Percentiles rank a stretch among this genome's conserved stretches.
These are phyloP conservation scores for Oreohelix idahoensis DNA, from an alignment of 1,140 invertebrate species.

Conservation along the genomic window DNA sequence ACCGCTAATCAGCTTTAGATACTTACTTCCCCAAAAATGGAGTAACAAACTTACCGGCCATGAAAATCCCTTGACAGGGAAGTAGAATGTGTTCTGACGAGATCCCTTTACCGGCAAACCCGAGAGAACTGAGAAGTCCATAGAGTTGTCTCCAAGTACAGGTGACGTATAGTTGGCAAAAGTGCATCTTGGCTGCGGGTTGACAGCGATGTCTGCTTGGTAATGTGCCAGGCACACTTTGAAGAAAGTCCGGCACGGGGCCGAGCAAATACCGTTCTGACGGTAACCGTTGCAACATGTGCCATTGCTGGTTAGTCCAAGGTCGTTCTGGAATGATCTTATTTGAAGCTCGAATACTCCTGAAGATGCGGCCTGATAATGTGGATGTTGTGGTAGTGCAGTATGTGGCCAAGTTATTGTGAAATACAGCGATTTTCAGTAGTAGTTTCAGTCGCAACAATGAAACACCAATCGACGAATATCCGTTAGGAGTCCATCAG, in stretches of 20 bases:
- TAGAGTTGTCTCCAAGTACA: constrained; percentile 85
- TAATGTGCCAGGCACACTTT: constrained; percentile 95
- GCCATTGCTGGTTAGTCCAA: constrained; percentile 87
- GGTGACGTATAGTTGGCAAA: constrained; percentile 91
- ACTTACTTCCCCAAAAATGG: too few species aligned
- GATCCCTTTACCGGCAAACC: constrained; percentile 36
- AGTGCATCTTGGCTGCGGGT: constrained; percentile 83
- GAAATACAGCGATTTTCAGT: too few species aligned
- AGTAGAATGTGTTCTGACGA: constrained; percentile 78
- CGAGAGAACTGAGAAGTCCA: constrained; percentile 76
- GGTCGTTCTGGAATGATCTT: constrained; percentile 89
- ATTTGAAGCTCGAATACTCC: constrained; percentile 91
- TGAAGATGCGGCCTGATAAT: constrained; percentile 82
- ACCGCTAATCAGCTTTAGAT: too few species aligned
- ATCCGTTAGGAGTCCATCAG: too few species aligned
- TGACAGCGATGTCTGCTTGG: constrained; percentile 90
- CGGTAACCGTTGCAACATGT: constrained; percentile 84
- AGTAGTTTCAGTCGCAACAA: too few species aligned
- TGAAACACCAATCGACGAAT: too few species aligned
- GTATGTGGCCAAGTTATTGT: too few species aligned
- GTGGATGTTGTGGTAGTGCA: not conserved
- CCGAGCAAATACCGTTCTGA: constrained; percentile 79
- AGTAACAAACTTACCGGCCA: constrained; percentile 73
- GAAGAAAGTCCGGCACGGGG: constrained; percentile 89
- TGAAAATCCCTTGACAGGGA: constrained; percentile 87